A percentile compares a stretch with the other conserved stretches of the same genome.
Evolutionary conservation across 2,113 vertebrate genomes (phyloP).

Genomic region (Cyprinus carpio): DNA sequence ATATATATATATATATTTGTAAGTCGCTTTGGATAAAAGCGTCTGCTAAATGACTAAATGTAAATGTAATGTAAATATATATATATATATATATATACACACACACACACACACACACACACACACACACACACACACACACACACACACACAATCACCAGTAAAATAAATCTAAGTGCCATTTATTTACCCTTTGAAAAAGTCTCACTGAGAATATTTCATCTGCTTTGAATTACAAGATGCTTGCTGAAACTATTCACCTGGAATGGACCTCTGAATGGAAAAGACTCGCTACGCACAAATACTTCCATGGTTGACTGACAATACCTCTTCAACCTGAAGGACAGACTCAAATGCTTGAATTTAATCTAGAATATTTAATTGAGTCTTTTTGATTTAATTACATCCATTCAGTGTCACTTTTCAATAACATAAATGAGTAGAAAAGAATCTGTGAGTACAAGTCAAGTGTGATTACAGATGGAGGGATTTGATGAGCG

Average conservation of each 20-base stretch:
- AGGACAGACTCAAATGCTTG: conserved; percentile 1
- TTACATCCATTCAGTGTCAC: background rate
- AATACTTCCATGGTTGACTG: conserved; percentile 1
- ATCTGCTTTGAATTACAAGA: background rate
- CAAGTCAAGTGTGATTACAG: background rate
- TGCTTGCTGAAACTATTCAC: conserved; percentile 24
- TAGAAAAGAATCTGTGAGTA: background rate
- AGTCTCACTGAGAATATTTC: conserved; percentile 24
- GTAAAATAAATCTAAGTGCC: background rate
- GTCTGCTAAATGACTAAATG: too few relatives aligned
- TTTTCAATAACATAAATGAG: conserved; percentile 3
- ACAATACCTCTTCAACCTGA: background rate
- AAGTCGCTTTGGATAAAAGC: too few relatives aligned
- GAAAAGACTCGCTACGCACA: conserved; percentile 1
- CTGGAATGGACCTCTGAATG: conserved; percentile 24
- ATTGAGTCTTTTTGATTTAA: background rate
- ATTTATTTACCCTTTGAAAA: conserved; percentile 4
- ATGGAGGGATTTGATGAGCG: background rate
- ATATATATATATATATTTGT: too few relatives aligned
- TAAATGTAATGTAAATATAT: too few relatives aligned
- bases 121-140: too few relatives aligned
- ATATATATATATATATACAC: too few relatives aligned
- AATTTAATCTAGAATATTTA: background rate
- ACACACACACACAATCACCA: conserved; percentile 19
- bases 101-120: too few relatives aligned